A percentile compares a stretch with the other conserved stretches of the same genome.
Conservation (phyloP, 2,113 vertebrate species). For the Brachionichthys hirsutus region DNA sequence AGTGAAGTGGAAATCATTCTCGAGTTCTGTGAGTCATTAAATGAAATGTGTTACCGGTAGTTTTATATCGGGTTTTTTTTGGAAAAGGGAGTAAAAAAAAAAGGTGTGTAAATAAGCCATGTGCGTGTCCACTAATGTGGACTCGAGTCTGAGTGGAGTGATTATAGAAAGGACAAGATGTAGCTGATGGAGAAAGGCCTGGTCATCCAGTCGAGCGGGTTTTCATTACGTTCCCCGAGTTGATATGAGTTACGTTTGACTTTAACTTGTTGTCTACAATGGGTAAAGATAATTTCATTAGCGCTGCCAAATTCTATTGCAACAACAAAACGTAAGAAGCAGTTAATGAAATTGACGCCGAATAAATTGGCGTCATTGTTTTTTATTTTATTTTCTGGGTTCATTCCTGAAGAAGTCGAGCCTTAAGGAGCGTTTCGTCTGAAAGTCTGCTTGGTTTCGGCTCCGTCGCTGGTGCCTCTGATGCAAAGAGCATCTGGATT, state of each 20-base stretch:
- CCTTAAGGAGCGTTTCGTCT: conserved; percentile 26
- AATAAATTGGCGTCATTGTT: too few relatives aligned
- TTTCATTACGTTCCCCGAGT: too few relatives aligned
- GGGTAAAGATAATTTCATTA: neutral
- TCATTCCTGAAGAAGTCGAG: neutral
- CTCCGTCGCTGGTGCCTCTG: conserved; percentile 11
- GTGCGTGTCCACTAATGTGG: too few relatives aligned
- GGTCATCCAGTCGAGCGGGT: too few relatives aligned
- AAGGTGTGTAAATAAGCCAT: conserved; percentile 12
- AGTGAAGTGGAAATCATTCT: conserved; percentile 56
- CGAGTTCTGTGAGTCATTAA: conserved; percentile 32
- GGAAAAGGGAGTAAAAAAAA: conserved; percentile 39
- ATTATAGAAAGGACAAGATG: too few relatives aligned
- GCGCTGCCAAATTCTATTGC: conserved; percentile 8
- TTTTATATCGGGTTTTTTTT: conserved; percentile 3
- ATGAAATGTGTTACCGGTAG: conserved; percentile 34
- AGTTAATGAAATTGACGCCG: too few relatives aligned
- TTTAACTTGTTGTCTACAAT: too few relatives aligned
- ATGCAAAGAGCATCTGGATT: conserved; percentile 33
- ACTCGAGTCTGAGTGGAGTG: too few relatives aligned
- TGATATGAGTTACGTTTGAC: too few relatives aligned
- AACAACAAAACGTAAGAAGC: too few relatives aligned
- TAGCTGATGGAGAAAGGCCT: too few relatives aligned
- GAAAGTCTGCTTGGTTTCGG: conserved; percentile 1
- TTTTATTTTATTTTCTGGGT: conserved; percentile 25